A percentile compares a stretch with the other conserved stretches of the same genome.
These are phyloP conservation scores for Epinephelus coioides DNA, from an alignment of 2,797 vertebrate genomes.

Conservation along the genomic window DNA sequence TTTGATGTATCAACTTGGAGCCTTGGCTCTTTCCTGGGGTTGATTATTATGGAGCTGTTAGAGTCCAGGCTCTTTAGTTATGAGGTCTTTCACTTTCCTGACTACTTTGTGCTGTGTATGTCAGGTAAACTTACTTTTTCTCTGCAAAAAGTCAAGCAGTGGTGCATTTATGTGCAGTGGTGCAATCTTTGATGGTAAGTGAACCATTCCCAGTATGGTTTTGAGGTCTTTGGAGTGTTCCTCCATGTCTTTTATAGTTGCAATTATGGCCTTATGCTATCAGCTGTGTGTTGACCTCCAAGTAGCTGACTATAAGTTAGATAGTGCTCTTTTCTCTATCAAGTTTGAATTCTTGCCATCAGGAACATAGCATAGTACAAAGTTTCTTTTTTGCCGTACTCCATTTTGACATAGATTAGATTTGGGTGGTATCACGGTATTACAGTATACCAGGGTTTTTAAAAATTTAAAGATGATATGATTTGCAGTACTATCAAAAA, in stretches of 20 bases:
- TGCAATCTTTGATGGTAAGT: neutral
- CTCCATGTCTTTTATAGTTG: neutral
- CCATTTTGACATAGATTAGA: neutral
- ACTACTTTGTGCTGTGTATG: constrained; percentile 1
- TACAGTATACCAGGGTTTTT: too few relatives aligned
- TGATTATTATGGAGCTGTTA: constrained; percentile 32
- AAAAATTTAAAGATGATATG: too few relatives aligned
- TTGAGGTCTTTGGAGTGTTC: neutral
- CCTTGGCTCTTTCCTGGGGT: constrained; percentile 21
- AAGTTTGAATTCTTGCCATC: neutral
- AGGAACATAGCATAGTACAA: neutral
- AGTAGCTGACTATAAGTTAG: neutral
- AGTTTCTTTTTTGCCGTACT: neutral
- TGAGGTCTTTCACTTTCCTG: constrained; percentile 27
- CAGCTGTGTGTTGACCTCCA: neutral
- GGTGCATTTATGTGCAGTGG: constrained; percentile 4
- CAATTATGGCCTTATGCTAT: neutral
- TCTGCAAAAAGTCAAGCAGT: constrained; percentile 22
- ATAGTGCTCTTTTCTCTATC: neutral
- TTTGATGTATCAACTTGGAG: constrained; percentile 30
- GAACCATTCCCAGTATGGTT: constrained; percentile 6
- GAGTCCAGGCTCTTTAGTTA: constrained; percentile 15
- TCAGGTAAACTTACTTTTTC: constrained; percentile 20
- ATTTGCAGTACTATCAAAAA: too few relatives aligned
- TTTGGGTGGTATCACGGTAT: too few relatives aligned